Conservation (phyloP, 2,888 invertebrate genomes). For the Sarcophaga rosellei region DNA sequence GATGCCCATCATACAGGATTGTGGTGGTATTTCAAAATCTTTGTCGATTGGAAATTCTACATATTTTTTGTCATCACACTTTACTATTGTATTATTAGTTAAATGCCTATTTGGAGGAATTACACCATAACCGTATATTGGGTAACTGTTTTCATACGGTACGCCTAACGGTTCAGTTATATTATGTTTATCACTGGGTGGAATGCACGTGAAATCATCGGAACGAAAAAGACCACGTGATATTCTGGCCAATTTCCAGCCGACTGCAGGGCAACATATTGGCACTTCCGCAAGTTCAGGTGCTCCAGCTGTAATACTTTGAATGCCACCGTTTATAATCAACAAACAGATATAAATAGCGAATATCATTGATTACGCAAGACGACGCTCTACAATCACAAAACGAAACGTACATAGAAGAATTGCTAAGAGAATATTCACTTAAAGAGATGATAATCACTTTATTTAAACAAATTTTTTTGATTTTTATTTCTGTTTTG, state of each 20-base stretch:
- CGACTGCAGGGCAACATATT: constrained; percentile 66
- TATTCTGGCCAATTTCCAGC: constrained; percentile 63
- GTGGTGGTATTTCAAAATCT: constrained; percentile 58
- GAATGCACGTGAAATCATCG: constrained; percentile 60
- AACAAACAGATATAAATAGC: constrained; percentile 45
- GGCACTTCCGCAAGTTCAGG: constrained; percentile 45
- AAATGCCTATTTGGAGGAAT: constrained; percentile 21
- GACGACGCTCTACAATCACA: constrained; percentile 4
- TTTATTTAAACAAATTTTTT: not conserved
- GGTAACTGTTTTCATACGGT: constrained; percentile 45
- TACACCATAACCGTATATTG: constrained; percentile 62
- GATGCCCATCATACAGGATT: constrained; percentile 71
- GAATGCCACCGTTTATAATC: constrained; percentile 58
- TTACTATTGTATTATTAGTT: constrained; percentile 58
- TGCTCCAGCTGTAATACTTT: constrained; percentile 41
- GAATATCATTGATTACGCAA: constrained; percentile 64
- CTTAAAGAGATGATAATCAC: too few relatives aligned
- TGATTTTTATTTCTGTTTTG: not conserved
- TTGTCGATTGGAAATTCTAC: constrained; percentile 39
- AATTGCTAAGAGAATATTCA: not conserved
- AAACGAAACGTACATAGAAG: not conserved
- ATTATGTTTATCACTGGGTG: not conserved
- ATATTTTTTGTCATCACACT: constrained; percentile 53
- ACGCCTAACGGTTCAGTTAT: not conserved
- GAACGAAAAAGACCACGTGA: constrained; percentile 59